Evolutionary conservation across 2,888 invertebrate genomes (phyloP), one percentile per base, ranked within the genome.

Genomic region (Mystacides longicornis): DNA sequence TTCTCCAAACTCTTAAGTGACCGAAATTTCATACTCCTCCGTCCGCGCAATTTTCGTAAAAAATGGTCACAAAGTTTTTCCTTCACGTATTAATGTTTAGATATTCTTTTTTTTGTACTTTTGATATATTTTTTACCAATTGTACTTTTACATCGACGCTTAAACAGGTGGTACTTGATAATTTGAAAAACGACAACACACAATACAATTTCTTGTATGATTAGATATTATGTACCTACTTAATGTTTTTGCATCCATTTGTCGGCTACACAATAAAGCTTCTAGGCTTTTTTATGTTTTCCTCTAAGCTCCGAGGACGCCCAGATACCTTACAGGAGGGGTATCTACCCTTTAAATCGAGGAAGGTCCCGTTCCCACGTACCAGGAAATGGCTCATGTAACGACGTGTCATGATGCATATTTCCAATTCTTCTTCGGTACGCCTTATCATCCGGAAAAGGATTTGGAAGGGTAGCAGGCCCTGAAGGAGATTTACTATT

Each of bases 301-400:
- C 37, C 37, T 16, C 16, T 37, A 37, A 37, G 16, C 16, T 14
- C 14, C 14, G 14, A n/a, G n/a, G n/a, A n/a, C n/a, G 37, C 14
- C 16, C 16, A 37, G 14, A 16, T 37, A 37, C 37, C 3, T 37
- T 37, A 4, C n/a, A 7, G 14, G 14, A 16, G 37, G 16, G 14
- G 37, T 37, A 37, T 37, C 37, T 37, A 37, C 37, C 37, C 37
- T 37, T 14, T 37, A 37, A 37, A 37, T 37, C 37, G 14, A 16
- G 14, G 37, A 37, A 37, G 37, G 37, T 37, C 11, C 16, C 37
- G 14, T 37, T 37, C 37, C 37, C 37, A 37, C 37, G 37, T 37
- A 16, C 46, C 47, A 53, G 56, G 54, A 59, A 59, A 57, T 55
- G 49, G 48, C 55, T 59, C 54, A 56, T 59, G 54, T 56, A 56